A percentile compares a stretch with the other conserved stretches of the same genome.
Evolutionary conservation across 2,888 invertebrate species (phyloP).

Genomic region (Loripinus fragilis): DNA sequence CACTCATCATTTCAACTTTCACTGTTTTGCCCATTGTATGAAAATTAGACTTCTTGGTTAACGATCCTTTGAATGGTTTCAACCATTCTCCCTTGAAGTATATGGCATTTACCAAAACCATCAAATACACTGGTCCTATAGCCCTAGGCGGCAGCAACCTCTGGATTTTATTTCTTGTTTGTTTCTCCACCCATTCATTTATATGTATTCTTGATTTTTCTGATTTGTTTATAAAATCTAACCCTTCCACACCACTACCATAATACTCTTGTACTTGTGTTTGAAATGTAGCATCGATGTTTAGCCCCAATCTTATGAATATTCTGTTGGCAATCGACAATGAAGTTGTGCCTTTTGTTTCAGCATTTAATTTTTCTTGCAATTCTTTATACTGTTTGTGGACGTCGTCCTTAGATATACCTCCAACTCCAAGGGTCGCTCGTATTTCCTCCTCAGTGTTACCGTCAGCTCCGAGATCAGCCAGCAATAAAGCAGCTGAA

Average conservation of each 20-base stretch:
- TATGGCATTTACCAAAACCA: conserved; percentile 84
- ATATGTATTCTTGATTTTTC: conserved; percentile 85
- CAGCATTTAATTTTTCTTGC: conserved; percentile 28
- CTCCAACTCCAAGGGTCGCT: conserved; percentile 23
- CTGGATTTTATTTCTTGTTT: conserved; percentile 92
- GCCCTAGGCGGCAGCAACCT: conserved; percentile 88
- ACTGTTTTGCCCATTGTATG: neutral
- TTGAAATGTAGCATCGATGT: conserved; percentile 37
- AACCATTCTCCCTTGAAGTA: conserved; percentile 84
- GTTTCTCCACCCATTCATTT: conserved; percentile 91
- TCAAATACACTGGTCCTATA: conserved; percentile 73
- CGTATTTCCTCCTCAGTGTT: conserved; percentile 51
- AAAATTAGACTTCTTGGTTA: conserved; percentile 84
- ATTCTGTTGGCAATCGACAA: conserved; percentile 58
- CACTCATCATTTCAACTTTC: conserved; percentile 88
- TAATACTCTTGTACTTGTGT: conserved; percentile 42
- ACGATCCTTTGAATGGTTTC: conserved; percentile 85
- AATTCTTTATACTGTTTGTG: conserved; percentile 51
- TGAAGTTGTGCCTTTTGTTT: conserved; percentile 28
- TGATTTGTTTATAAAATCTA: conserved; percentile 74
- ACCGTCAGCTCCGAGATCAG: conserved; percentile 56
- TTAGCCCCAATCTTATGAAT: conserved; percentile 51
- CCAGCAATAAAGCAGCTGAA: conserved; percentile 61
- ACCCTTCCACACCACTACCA: conserved; percentile 74
- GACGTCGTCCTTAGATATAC: neutral